These are phyloP conservation scores for Listronotus oregonensis DNA, from an alignment of 1,140 invertebrate genomes.

Conservation along the genomic window DNA sequence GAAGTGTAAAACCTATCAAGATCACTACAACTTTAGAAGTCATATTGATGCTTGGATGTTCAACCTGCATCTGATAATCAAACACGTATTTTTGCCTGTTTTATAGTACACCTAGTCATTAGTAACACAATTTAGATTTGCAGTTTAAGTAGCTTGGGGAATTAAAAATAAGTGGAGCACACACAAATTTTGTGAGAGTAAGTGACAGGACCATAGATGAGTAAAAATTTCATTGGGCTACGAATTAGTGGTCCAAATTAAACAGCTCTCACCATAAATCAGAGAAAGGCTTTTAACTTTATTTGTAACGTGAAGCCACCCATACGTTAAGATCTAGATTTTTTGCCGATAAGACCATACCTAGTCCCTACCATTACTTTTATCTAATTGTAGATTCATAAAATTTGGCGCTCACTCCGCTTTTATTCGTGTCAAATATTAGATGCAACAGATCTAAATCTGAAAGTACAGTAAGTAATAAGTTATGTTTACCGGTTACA, in stretches of 20 bases:
- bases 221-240: conserved; percentile 15
- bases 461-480: no score
- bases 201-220: conserved; percentile 40
- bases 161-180: conserved; percentile 48
- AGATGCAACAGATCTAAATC: no score
- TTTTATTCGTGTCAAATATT: conserved; percentile 16
- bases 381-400: not conserved
- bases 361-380: not conserved
- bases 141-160: conserved; percentile 36
- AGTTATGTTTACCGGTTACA: no score
- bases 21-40: conserved; percentile 6
- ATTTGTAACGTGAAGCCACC: not conserved
- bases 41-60: conserved; percentile 21
- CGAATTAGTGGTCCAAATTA: not conserved
- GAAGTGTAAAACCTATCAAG: conserved; percentile 10
- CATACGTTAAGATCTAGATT: conserved; percentile 18
- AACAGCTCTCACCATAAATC: conserved; percentile 5
- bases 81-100: conserved; percentile 31
- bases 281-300: conserved; percentile 27
- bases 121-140: conserved; percentile 22
- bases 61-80: conserved; percentile 35
- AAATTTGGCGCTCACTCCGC: conserved; percentile 9
- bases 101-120: conserved; percentile 34
- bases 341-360: conserved; percentile 7
- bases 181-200: conserved; percentile 44